Evolutionary conservation across 2,797 vertebrate genomes (phyloP).

Genomic region (Danio albolineatus): DNA sequence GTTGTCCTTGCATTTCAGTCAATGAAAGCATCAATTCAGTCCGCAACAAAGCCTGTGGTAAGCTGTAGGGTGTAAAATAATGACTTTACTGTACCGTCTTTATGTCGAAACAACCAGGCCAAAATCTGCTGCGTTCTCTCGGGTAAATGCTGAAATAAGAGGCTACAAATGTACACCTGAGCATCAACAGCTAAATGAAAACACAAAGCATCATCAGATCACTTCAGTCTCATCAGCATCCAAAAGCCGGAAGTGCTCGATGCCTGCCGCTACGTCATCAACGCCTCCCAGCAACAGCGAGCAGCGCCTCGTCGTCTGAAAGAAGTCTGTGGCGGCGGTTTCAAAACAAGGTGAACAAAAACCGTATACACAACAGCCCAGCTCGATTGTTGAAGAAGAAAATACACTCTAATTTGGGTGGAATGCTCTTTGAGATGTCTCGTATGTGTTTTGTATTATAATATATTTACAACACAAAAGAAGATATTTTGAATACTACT

Average conservation of each 20-base stretch:
- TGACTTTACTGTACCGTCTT: conserved; percentile 12
- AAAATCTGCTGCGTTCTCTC: not conserved
- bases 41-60: conserved; percentile 10
- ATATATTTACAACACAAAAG: no score
- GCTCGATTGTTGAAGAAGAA: no score
- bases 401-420: no score
- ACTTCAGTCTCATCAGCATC: conserved; percentile 45
- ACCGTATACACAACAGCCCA: no score
- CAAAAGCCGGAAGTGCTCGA: conserved; percentile 34
- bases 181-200: conserved; percentile 25
- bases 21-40: conserved; percentile 1
- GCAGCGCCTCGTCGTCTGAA: not conserved
- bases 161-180: conserved; percentile 7
- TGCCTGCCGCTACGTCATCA: conserved; percentile 29
- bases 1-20: not conserved
- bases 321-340: not conserved
- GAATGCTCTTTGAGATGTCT: no score
- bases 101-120: not conserved
- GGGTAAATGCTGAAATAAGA: conserved; percentile 4
- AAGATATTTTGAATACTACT: no score
- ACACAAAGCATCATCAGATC: conserved; percentile 35
- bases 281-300: conserved; percentile 30
- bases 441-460: no score
- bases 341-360: no score
- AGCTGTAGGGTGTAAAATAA: not conserved